Evolutionary conservation across 2,113 vertebrate genomes (phyloP), one percentile per base, ranked within the genome.

Genomic region (Sclerurus mexicanus): DNA sequence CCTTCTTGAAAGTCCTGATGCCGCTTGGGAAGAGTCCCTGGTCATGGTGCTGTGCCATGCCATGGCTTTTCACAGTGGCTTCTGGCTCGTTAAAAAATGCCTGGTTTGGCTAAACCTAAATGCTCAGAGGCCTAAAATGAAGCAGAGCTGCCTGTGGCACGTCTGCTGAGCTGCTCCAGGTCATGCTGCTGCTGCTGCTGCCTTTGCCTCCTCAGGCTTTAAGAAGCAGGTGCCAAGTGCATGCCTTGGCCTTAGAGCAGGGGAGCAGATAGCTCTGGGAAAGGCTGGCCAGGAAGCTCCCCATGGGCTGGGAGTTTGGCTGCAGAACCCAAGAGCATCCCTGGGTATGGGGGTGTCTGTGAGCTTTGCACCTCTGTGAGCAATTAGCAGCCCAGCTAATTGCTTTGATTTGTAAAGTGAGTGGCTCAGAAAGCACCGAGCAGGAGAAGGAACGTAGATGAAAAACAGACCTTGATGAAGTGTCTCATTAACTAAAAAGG

Each of bases 401-500:
- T 90, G 85, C 78, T 85, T 72, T 93, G 85, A 66, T 88, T 88
- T 69, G 87, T 56, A 58, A 85, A 64, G 69, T 17, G 71, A 79
- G 59, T n/a, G 59, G 67, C 88, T 92, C 9, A 0, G 52, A 71
- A 63, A 75, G 77, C 77, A 81, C 50, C 25, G 37, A 42, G 58
- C 49, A 39, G 68, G 58, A 95, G 75, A 37, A 90, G 87, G 88
- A 75, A 6, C 1, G 0, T 6, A 77, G 82, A 93, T 93, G 85
- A 73, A 90, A 95, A 87, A 0, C 92, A 95, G 90, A 85, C 94
- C 95, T 90, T 85, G 82, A 87, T 91, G 90, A 88, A 90, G 94
- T 87, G 82, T 92, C 88, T 96, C 82, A 93, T 90, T 94, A 93
- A 83, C 30, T 86, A 28, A 80, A 95, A 93, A 91, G 42, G 93